phyloP scores from a whole-genome alignment of 2,797 vertebrate species.

The Mastacembelus armatus region DNA sequence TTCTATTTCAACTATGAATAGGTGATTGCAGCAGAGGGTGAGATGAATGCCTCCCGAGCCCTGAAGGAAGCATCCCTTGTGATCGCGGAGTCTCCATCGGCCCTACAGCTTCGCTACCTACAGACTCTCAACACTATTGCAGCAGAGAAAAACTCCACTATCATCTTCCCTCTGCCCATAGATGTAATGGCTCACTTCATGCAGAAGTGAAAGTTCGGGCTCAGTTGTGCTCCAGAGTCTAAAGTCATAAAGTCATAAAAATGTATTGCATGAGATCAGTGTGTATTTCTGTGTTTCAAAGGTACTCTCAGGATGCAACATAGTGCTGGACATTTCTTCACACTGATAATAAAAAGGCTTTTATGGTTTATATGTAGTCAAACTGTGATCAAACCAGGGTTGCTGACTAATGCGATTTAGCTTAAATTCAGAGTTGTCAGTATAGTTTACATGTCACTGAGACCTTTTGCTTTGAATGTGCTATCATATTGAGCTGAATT shows the following conservation, averaged over 20 bases:
- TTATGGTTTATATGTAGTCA: background rate
- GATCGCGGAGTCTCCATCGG: slow-evolving; percentile 86
- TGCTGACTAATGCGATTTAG: background rate
- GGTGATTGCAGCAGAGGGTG: slow-evolving; percentile 87
- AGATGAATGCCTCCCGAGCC: slow-evolving; percentile 87
- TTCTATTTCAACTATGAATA: slow-evolving; percentile 21
- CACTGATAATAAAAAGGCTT: background rate
- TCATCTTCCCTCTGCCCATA: slow-evolving; percentile 87
- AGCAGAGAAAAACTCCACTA: slow-evolving; percentile 88
- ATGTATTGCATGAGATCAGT: no score
- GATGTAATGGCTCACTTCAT: slow-evolving; percentile 81
- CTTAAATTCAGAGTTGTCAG: background rate
- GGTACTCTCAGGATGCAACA: background rate
- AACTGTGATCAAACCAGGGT: slow-evolving; percentile 3
- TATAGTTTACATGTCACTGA: background rate
- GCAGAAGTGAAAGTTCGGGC: no score
- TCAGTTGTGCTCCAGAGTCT: no score
- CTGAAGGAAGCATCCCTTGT: slow-evolving; percentile 87
- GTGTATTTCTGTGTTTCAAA: background rate
- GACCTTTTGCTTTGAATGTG: background rate
- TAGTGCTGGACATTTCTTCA: background rate
- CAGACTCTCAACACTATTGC: slow-evolving; percentile 87
- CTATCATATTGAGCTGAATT: background rate
- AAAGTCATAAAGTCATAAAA: no score
- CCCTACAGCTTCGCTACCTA: slow-evolving; percentile 87